Percentiles rank a stretch among this genome's conserved stretches.
Conservation (phyloP, 2,888 invertebrate species). For the Metalampra italica region DNA sequence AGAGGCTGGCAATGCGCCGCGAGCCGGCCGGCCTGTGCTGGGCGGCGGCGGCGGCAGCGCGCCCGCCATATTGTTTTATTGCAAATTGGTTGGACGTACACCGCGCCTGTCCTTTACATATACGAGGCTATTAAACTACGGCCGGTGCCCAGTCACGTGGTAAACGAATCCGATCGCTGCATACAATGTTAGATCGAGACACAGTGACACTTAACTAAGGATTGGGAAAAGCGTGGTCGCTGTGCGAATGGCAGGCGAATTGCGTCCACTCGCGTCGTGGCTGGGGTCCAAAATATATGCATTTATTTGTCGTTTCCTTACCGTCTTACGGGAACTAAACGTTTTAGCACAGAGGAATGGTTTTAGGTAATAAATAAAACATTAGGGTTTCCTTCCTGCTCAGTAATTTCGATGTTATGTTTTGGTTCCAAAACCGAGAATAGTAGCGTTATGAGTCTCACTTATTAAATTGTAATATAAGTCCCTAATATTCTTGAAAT, state of each 20-base stretch:
- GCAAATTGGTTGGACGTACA: conserved; percentile 76
- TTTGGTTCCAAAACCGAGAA: too few species aligned
- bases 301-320: too few species aligned
- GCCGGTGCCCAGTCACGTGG: conserved; percentile 72
- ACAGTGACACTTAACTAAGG: conserved; percentile 41
- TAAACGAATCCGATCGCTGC: conserved; percentile 74
- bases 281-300: conserved; percentile 1
- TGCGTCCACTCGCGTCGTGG: conserved; percentile 8
- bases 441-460: too few species aligned
- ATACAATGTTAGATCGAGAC: conserved; percentile 54
- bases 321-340: too few species aligned
- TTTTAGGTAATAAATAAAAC: too few species aligned
- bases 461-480: too few species aligned
- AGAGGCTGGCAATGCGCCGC: conserved; percentile 8
- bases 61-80: conserved; percentile 77
- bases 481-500: too few species aligned
- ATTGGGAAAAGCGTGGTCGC: conserved; percentile 27
- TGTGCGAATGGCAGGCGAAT: conserved; percentile 29
- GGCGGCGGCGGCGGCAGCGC: too few species aligned
- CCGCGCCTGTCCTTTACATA: conserved; percentile 76
- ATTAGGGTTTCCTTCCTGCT: too few species aligned
- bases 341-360: too few species aligned
- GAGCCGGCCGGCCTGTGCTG: conserved; percentile 11
- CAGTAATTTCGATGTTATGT: too few species aligned
- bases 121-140: conserved; percentile 75